Percentiles rank a stretch among this genome's conserved stretches.
These are phyloP conservation scores for Kuschelorhynchus macadamiae DNA, from an alignment of 2,888 invertebrate genomes.

Conservation along the genomic window DNA sequence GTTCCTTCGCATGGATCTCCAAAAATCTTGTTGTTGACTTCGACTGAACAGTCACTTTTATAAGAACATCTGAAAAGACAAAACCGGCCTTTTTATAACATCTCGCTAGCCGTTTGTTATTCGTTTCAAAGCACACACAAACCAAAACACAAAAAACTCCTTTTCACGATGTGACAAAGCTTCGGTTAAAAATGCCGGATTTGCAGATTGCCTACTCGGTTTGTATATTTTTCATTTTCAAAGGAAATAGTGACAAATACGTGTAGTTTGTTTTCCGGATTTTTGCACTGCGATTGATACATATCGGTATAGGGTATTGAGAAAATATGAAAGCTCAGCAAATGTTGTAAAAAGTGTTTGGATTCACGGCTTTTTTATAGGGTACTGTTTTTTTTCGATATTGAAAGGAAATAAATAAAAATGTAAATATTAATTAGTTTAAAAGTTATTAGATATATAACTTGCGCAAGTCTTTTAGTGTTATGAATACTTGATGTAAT, in stretches of 20 bases:
- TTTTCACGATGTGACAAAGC: slow-evolving; percentile 25
- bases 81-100: slow-evolving; percentile 46
- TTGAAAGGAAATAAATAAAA: too few relatives aligned
- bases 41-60: slow-evolving; percentile 62
- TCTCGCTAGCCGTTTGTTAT: slow-evolving; percentile 24
- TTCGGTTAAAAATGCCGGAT: slow-evolving; percentile 37
- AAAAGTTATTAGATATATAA: too few relatives aligned
- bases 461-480: too few relatives aligned
- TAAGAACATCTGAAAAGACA: slow-evolving; percentile 67
- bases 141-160: slow-evolving; percentile 36
- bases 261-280: slow-evolving; percentile 5
- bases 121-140: slow-evolving; percentile 40
- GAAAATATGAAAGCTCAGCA: too few relatives aligned
- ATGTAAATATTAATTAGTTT: too few relatives aligned
- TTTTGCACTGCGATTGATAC: not conserved
- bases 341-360: too few relatives aligned
- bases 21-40: slow-evolving; percentile 68
- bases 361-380: too few relatives aligned
- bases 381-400: too few relatives aligned
- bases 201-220: slow-evolving; percentile 17
- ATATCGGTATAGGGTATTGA: not conserved
- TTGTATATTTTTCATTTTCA: slow-evolving; percentile 34
- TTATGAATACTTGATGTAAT: too few relatives aligned
- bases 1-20: slow-evolving; percentile 75
- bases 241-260: slow-evolving; percentile 17